Evolutionary conservation across 2,888 invertebrate species (phyloP), one percentile per base, ranked within the genome.

Genomic region (Erebia aethiops): DNA sequence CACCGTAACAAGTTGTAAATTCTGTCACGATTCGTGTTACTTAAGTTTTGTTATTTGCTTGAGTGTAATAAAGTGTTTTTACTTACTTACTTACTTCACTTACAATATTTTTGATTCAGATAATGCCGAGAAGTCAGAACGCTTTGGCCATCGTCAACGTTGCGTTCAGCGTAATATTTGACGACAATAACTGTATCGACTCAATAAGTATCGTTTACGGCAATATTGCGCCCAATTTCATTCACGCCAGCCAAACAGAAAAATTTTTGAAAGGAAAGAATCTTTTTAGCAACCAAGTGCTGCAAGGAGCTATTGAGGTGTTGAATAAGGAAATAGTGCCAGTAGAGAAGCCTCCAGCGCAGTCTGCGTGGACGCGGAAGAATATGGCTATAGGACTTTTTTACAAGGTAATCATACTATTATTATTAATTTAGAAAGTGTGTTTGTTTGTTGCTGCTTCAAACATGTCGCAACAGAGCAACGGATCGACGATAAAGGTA

Each of bases 121-220:
- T 97, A 58, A 96, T 96, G 94, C 95, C 96, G 0, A 91, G 97
- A 76, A 95, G 95, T 52, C 96, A 96, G 87, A 97, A 97, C 81
- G 95, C 97, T 0, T 94, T 97, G 79, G 97, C 97, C 0, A 95
- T 96, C 71, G 96, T 97, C 0, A 97, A 97, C 80, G 96, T 96
- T 2, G 97, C 95, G 0, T 96, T 97, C 78, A 88, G 95, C 0
- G 80, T 96, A n/a, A 93, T 95, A 81, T 35, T 77, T 0, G 83
- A 93, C 63, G 75, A 87, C 65, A 81, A 91, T 69, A 79, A 80
- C 1, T 70, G 75, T 1, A 80, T 87, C 64, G 80, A 81, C 72
- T 78, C 74, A 1, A 95, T 95, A 0, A 90, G 88, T 10, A 94
- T 97, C 49, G 95, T 96, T 1, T 96, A 94, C 76, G 97, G 96